Percentiles rank a stretch among this genome's conserved stretches.
phyloP scores from a whole-genome alignment of 2,113 vertebrate species.

The Sylvicapra grimmia region DNA sequence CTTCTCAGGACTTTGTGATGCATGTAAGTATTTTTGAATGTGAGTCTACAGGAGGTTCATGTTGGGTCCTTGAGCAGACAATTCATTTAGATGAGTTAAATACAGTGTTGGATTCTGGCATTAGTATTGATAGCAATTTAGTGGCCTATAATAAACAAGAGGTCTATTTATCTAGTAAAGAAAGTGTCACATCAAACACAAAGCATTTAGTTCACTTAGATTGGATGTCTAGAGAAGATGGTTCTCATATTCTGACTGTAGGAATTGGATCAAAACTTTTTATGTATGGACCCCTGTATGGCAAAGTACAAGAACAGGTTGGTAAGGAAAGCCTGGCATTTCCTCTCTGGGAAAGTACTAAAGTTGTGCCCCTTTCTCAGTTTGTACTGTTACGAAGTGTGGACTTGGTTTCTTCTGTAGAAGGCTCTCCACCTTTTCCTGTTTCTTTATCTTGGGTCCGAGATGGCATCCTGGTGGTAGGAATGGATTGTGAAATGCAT shows the following conservation, averaged over 20 bases:
- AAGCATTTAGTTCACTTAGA: constrained; percentile 92
- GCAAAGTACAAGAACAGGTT: constrained; percentile 88
- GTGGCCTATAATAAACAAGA: constrained; percentile 71
- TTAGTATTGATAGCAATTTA: constrained; percentile 76
- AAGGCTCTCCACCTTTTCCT: constrained; percentile 91
- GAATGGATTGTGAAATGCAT: constrained; percentile 99
- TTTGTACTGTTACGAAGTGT: constrained; percentile 91
- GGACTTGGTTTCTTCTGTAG: constrained; percentile 93
- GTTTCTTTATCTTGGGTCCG: constrained; percentile 97
- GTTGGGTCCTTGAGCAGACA: constrained; percentile 95
- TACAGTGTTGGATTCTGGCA: constrained; percentile 72
- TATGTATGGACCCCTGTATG: constrained; percentile 92
- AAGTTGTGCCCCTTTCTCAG: constrained; percentile 77
- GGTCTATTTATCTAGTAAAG: constrained; percentile 70
- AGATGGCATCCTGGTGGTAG: constrained; percentile 96
- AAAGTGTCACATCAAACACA: constrained; percentile 65
- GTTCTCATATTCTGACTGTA: constrained; percentile 95
- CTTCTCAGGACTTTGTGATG: constrained; percentile 82
- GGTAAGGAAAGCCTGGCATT: constrained; percentile 80
- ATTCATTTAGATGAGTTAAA: constrained; percentile 85
- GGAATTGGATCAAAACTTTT: constrained; percentile 94
- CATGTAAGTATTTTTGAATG: constrained; percentile 94
- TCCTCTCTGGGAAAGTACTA: constrained; percentile 76
- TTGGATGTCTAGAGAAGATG: constrained; percentile 98
- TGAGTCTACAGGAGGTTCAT: constrained; percentile 95